Evolutionary conservation across 64 coral and sea anemone genomes (phyloP).

Genomic region (Pocillopora verrucosa): DNA sequence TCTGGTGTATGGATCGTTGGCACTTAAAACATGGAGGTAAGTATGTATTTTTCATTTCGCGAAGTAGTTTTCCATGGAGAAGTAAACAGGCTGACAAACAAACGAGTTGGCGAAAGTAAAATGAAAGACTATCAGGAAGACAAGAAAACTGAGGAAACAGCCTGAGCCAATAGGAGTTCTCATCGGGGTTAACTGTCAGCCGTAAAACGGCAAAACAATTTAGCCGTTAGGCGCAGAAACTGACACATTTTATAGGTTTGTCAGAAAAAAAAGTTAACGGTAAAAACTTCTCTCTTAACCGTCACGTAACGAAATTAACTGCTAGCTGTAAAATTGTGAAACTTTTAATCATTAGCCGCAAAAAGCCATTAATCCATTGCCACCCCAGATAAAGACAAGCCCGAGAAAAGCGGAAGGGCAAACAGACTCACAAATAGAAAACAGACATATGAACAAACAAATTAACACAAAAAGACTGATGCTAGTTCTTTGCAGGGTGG

Average conservation of each 20-base stretch:
- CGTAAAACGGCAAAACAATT: no score
- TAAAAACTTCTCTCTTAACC: no score
- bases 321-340: no score
- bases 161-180: not conserved
- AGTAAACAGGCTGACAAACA: not conserved
- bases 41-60: not conserved
- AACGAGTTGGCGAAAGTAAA: not conserved
- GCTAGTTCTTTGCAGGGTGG: conserved; percentile 41
- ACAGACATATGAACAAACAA: not conserved
- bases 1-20: conserved; percentile 37
- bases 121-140: not conserved
- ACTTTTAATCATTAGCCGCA: no score
- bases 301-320: no score
- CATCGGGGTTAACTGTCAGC: no score
- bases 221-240: no score
- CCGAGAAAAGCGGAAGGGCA: not conserved
- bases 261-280: no score
- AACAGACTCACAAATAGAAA: not conserved
- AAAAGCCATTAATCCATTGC: no score
- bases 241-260: no score
- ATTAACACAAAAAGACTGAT: not conserved
- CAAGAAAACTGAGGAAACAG: not conserved
- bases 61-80: no score
- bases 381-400: no score
- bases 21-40: conserved; percentile 63